phyloP scores from a whole-genome alignment of 2,113 vertebrate species.

The Centropus unirufus region DNA sequence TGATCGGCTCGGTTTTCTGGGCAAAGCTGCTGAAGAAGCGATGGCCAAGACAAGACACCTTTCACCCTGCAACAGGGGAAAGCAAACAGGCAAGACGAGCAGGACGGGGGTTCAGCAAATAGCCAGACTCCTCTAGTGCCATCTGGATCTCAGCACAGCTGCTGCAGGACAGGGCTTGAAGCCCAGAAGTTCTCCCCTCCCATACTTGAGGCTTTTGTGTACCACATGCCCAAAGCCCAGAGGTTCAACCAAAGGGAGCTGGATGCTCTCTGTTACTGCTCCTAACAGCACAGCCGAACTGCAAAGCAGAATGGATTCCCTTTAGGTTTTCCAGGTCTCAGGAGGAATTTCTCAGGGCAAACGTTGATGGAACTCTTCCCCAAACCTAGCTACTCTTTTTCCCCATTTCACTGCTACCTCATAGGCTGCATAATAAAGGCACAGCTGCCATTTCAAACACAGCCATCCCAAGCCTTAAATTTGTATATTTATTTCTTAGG shows the following conservation, averaged over 20 bases:
- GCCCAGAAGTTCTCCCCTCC: background rate
- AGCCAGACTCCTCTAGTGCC: background rate
- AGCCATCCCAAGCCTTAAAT: background rate
- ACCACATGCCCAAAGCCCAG: background rate
- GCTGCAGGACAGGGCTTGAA: background rate
- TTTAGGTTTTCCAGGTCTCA: background rate
- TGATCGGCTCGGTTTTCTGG: background rate
- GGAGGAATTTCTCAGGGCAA: background rate
- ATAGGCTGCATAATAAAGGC: background rate
- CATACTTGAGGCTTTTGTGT: background rate
- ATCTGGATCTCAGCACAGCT: background rate
- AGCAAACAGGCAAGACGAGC: background rate
- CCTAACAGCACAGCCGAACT: background rate
- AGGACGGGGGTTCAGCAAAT: background rate
- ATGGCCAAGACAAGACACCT: background rate
- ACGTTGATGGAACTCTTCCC: background rate
- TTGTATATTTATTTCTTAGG: slow-evolving; percentile 63
- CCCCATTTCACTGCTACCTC: fast-evolving
- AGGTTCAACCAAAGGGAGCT: background rate
- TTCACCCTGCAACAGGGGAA: background rate
- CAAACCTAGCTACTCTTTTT: background rate
- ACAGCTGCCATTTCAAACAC: background rate
- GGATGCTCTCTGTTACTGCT: background rate
- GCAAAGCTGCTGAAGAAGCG: background rate
- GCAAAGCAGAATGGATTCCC: background rate